These are phyloP conservation scores for Melanotaenia pygmaea DNA, from an alignment of 2,797 vertebrate genomes.

Conservation along the genomic window DNA sequence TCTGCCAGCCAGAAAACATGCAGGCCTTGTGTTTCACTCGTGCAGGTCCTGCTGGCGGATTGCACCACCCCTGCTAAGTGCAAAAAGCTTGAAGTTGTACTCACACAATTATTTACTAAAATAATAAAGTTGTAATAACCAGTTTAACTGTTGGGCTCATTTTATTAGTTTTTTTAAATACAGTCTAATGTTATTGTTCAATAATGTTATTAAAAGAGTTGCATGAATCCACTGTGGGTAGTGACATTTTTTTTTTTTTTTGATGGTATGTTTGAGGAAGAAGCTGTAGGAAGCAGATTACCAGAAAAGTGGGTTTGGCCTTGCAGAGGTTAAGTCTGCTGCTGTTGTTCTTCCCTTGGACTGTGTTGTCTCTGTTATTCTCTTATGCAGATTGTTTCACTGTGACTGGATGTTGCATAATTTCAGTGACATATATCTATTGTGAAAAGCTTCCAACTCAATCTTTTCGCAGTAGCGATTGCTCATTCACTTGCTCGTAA, in stretches of 20 bases:
- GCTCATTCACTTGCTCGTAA: slow-evolving; percentile 23
- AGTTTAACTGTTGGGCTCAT: not conserved
- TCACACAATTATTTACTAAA: slow-evolving; percentile 36
- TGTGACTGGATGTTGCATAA: slow-evolving; percentile 1
- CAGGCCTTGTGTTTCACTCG: slow-evolving; percentile 52
- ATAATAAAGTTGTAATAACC: slow-evolving; percentile 26
- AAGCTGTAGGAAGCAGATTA: slow-evolving; percentile 85
- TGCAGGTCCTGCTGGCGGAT: slow-evolving; percentile 38
- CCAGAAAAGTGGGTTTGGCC: slow-evolving; percentile 70
- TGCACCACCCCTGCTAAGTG: slow-evolving; percentile 45
- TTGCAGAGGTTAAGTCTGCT: slow-evolving; percentile 70
- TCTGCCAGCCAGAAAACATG: slow-evolving; percentile 65
- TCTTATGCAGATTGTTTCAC: slow-evolving; percentile 57
- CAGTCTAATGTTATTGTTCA: slow-evolving; percentile 24
- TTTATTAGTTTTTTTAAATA: not conserved
- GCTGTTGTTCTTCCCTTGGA: slow-evolving; percentile 77
- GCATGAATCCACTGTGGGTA: slow-evolving; percentile 34
- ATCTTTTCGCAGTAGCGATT: slow-evolving; percentile 37
- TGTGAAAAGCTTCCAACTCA: slow-evolving; percentile 16
- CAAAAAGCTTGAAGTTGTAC: slow-evolving; percentile 37
- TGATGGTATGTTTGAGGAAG: slow-evolving; percentile 73
- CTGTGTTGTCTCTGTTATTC: slow-evolving; percentile 59
- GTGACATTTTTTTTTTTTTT: slow-evolving; percentile 38
- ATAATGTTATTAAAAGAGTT: slow-evolving; percentile 28
- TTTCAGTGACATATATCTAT: slow-evolving; percentile 27